Evolutionary conservation across 2,888 invertebrate species (phyloP), one percentile per base, ranked within the genome.

Genomic region (Dendrolimus pini): DNA sequence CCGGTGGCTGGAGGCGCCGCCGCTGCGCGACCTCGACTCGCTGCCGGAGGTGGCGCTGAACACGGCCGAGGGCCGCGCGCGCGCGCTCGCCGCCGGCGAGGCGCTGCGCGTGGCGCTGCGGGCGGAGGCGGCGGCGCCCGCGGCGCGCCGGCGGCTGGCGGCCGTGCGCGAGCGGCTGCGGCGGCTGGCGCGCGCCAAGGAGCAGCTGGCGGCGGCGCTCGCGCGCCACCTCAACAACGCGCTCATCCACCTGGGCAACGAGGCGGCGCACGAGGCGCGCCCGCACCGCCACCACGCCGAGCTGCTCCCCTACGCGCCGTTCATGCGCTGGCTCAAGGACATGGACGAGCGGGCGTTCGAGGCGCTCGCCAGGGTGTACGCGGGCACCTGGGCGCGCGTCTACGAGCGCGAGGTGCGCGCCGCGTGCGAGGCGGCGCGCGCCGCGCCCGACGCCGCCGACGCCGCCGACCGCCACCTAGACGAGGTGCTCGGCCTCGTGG

Each of bases 161-260:
- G 83, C 79, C 53, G 77, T 82, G 65, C 72, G 85, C 57, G 83
- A 84, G 70, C 75, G 83, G 58, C 69, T 84, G 73, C 74, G 83
- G 58, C 72, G 81, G 1, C 72, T 85, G 61, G 63, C 69, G 61
- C 80, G 84, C 64, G 82, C 84, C n/a, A 68, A 69, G 1, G 84
- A 84, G 52, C 65, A 73, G 71, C 65, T 82, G 55, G 95, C 97
- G 0, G 93, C 95, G 59, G 94, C 95, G 54, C 93, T 99, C 58
- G 95, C 96, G 61, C 93, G 98, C 18, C 98, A 99, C 82, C 92
- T 99, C 56, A 98, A 98, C 81, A 98, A 99, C 89, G 92, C 97
- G 57, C 97, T 99, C 69, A 97, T 98, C 73, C 98, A 99, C 87
- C 94, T 98, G 89, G 98, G 93, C 57, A 93, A 93, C 79, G 92